Base-by-base conservation (phyloP, 2,797 vertebrate species). In the Sciaenops ocellatus region DNA sequence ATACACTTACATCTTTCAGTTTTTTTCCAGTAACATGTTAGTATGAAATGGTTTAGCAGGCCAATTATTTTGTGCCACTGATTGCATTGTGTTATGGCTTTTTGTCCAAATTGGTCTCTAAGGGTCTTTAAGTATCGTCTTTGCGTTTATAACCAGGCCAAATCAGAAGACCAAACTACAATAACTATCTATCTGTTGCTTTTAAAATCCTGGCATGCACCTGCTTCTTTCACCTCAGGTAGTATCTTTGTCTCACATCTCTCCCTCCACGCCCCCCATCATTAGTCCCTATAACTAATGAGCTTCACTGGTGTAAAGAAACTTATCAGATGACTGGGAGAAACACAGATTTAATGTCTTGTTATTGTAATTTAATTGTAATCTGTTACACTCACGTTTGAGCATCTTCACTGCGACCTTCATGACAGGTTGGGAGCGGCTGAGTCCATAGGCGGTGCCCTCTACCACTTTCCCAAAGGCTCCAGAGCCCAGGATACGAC, bases 361-460 rank as follows among this genome's bases (percentile, higher is more conserved):
- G 22, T 46, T n/a, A 17, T 16, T 44, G 10, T 26, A 20, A 50
- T 46, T 34, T 16, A 44, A 8, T 1, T 47, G 11, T 64, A n/a
- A 52, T 76, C 1, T n/a, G n/a, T 26, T 41, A 44, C 78, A 95
- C 98, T 97, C 91, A 99, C 98, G 97, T 95, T 99, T 99, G 52
- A 99, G 92, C 98, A 99, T 99, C 95, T 99, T 99, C 73, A 99
- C 98, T 2, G 98, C 98, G 70, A 99, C 98, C 93, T 99, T 99
- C 98, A 99, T 99, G 78, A 99, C 98, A 0, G 98, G 98, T 66
- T 99, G 98, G 34, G 98, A 99, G 57, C 96, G 96, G 82, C 97
- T 99, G 73, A 99, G 90, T 87, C 98, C 98, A 3, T 99, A 99
- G 0, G 97, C 98, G 0, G 97, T 99, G 62, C 98, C 98, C 90